Base-by-base conservation (phyloP, 2,797 vertebrate species). In the Tadarida brasiliensis region DNA sequence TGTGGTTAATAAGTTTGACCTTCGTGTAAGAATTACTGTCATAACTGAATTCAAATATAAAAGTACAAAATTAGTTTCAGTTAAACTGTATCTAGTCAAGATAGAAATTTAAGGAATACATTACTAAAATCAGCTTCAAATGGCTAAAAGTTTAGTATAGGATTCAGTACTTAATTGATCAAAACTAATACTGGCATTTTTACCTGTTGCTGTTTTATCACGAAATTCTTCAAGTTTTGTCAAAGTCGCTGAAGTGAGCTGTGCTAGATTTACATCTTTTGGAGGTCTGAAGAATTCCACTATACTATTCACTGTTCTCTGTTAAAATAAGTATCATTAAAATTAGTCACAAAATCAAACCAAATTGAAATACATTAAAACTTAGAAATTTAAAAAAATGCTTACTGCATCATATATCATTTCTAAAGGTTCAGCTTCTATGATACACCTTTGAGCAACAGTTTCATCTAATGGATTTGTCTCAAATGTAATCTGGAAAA, bases 201-300 rank as follows among this genome's bases (percentile, higher is more conserved):
- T 96, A 99, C 99, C 99, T 97, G 99, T 99, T 97, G 99, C 98
- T 81, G 99, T 99, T 97, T 99, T 99, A 83, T 99, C 99, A 98
- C 99, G 99, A 96, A 99, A 99, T 98, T 99, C 99, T 98, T 99
- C 99, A 96, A 99, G 98, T 97, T 99, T 99, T 98, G 99, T 99
- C 97, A 99, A 98, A 70, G 99, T 99, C 3, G 99, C 99, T 28
- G 99, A 99, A 33, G 99, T 99, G 91, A 99, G 94, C 88, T 99
- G 99, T 90, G 99, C 99, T 96, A 99, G 98, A 98, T 99, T 98
- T 83, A 99, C 98, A 78, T 99, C 99, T 85, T 99, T 99, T 0
- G 99, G 99, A 83, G 99, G 99, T 96, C 99, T 99, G 98, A 99
- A 99, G 98, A 99, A 99, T 17, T 98, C 98, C 0, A 99, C 98